Base-by-base conservation (phyloP, 2,797 vertebrate genomes). In the Carapus acus region DNA sequence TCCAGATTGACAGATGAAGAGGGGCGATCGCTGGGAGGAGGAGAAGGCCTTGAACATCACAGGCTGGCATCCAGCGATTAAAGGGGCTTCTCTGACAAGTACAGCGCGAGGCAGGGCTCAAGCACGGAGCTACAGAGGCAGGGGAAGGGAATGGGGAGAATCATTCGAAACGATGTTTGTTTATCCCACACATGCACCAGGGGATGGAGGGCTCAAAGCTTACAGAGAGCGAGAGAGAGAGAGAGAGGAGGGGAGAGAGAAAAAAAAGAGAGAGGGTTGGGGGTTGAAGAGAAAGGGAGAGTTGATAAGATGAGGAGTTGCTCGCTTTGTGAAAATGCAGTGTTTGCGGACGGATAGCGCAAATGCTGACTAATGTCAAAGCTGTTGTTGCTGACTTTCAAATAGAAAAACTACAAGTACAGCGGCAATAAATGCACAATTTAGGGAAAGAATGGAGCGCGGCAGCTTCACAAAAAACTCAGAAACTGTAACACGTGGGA, bases 161-260 rank as follows among this genome's bases (percentile, higher is more conserved):
- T 94, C 92, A 92, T 92, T 94, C 87, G 89, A 93, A 94, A 93
- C 65, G 89, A 90, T 92, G 89, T 93, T 94, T 96, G 93, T 95
- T 97, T 97, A 90, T 89, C 90, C 91, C 90, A 89, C 87, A 90
- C 90, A 92, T 90, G 56, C 43, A 60, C 13, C 15, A 13, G 46
- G 23, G 46, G n/a, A 19, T 9, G 46, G 18, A 16, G 24, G 24
- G 24, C 24, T 27, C 24, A 27, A 27, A 27, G 24, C 24, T 27
- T 9, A 27, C 5, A 9, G 24, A 27, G 24, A 27, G 24, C 4
- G 24, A 27, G 24, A 27, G 24, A 27, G 24, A 9, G 24, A 27
- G 24, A 27, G 24, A 27, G 24, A 27, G 24, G 9, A 9, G 9
- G 24, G 24, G 24, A 27, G 24, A 27, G 24, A 27, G 24, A 27